Evolutionary conservation across 2,113 vertebrate species (phyloP).

Genomic region (Heterotis niloticus): DNA sequence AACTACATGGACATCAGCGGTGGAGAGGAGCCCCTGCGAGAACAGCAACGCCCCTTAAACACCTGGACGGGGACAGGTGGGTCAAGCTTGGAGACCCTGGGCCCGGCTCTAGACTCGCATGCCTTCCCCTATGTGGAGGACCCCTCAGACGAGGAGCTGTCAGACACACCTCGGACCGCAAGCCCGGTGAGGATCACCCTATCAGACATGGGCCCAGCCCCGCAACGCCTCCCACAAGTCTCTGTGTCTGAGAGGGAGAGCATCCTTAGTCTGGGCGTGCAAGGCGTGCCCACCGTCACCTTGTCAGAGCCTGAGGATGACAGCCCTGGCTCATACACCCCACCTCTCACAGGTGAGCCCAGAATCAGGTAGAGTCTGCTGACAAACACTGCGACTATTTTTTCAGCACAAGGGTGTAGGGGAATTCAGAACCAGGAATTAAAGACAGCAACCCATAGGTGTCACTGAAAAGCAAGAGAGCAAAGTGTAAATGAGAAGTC

Average conservation of each 20-base stretch:
- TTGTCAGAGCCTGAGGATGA: slow-evolving; percentile 95
- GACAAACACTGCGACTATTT: neutral
- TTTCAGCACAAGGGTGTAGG: slow-evolving; percentile 50
- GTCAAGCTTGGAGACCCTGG: slow-evolving; percentile 53
- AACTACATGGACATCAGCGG: slow-evolving; percentile 95
- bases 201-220: slow-evolving; percentile 64
- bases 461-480: too few species aligned
- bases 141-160: slow-evolving; percentile 68
- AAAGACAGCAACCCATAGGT: neutral
- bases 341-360: slow-evolving; percentile 78
- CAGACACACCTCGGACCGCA: slow-evolving; percentile 63
- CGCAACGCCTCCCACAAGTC: slow-evolving; percentile 46
- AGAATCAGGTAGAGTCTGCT: neutral
- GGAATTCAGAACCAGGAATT: neutral
- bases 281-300: slow-evolving; percentile 84
- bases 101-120: slow-evolving; percentile 60
- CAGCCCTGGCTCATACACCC: slow-evolving; percentile 81
- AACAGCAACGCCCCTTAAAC: slow-evolving; percentile 38
- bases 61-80: slow-evolving; percentile 60
- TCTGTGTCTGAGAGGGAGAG: slow-evolving; percentile 55
- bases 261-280: slow-evolving; percentile 76
- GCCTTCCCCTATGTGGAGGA: slow-evolving; percentile 75
- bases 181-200: slow-evolving; percentile 82
- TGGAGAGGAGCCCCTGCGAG: slow-evolving; percentile 64
- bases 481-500: too few species aligned